Evolutionary conservation across 2,797 vertebrate species (phyloP).

Genomic region (Clamator glandarius): DNA sequence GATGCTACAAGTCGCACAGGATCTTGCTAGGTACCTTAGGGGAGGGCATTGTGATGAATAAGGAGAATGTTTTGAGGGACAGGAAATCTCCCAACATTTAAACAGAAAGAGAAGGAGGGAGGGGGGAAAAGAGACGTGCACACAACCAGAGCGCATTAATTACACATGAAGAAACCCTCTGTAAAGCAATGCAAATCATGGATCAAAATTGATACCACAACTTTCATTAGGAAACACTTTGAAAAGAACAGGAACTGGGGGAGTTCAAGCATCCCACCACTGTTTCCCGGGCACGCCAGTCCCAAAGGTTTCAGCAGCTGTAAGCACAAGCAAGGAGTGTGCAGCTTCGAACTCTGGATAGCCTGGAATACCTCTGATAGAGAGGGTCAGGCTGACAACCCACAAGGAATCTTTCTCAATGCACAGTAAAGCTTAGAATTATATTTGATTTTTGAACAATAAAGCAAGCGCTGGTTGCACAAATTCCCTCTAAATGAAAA

Average conservation of each 20-base stretch:
- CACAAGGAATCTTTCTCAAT: neutral
- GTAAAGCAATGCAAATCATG: constrained; percentile 47
- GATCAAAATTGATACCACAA: constrained; percentile 2
- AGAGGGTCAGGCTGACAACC: neutral
- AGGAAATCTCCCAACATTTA: constrained; percentile 27
- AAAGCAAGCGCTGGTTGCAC: neutral
- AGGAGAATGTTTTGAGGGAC: constrained; percentile 58
- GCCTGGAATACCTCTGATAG: neutral
- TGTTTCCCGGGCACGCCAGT: neutral
- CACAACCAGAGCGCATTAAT: constrained; percentile 17
- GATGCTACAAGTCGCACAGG: constrained; percentile 59
- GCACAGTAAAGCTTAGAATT: neutral
- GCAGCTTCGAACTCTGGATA: neutral
- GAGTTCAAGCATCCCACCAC: neutral
- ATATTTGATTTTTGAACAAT: neutral
- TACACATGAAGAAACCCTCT: constrained; percentile 17
- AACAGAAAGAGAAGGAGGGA: neutral
- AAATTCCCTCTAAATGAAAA: constrained; percentile 26
- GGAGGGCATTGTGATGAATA: neutral
- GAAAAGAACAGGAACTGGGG: constrained; percentile 29
- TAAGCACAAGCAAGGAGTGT: neutral
- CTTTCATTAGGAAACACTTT: neutral
- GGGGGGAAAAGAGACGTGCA: neutral
- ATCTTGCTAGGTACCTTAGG: constrained; percentile 63
- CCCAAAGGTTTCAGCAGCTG: neutral